phyloP scores from a whole-genome alignment of 2,888 invertebrate species.

The Callinectes sapidus region DNA sequence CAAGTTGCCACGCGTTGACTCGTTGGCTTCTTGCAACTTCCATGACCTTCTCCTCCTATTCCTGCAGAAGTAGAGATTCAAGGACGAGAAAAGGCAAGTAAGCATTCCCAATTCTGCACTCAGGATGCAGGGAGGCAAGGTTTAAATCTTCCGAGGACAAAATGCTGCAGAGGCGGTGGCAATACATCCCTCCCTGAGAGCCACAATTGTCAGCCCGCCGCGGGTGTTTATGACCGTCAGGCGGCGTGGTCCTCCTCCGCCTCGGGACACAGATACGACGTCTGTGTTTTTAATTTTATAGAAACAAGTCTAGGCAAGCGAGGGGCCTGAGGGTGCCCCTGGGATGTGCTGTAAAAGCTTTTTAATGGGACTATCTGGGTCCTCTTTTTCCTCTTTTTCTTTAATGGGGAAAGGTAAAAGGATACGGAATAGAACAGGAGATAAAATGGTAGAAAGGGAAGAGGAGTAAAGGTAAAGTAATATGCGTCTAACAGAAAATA shows the following conservation, averaged over 20 bases:
- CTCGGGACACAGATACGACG: background rate
- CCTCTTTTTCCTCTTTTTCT: background rate
- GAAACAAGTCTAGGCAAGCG: background rate
- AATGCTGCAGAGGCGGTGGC: background rate
- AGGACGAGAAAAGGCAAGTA: background rate
- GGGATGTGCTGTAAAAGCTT: constrained; percentile 26
- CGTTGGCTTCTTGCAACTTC: too few species aligned
- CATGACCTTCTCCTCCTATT: background rate
- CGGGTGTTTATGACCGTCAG: constrained; percentile 7
- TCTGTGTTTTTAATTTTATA: constrained; percentile 21
- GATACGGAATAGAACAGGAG: background rate
- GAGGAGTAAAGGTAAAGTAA: background rate
- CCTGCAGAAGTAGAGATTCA: background rate
- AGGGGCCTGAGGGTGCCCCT: background rate
- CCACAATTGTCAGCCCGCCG: constrained; percentile 2
- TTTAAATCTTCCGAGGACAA: background rate
- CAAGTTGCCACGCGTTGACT: too few species aligned
- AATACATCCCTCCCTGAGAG: background rate
- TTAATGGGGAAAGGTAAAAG: constrained; percentile 4
- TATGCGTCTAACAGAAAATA: background rate
- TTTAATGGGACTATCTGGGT: constrained; percentile 18
- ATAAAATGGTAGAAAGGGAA: background rate
- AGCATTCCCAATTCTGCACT: background rate
- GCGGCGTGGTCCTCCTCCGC: background rate
- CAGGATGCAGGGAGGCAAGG: background rate